Base-by-base conservation (phyloP, 2,888 invertebrate genomes). In the Oscheius sp. region DNA sequence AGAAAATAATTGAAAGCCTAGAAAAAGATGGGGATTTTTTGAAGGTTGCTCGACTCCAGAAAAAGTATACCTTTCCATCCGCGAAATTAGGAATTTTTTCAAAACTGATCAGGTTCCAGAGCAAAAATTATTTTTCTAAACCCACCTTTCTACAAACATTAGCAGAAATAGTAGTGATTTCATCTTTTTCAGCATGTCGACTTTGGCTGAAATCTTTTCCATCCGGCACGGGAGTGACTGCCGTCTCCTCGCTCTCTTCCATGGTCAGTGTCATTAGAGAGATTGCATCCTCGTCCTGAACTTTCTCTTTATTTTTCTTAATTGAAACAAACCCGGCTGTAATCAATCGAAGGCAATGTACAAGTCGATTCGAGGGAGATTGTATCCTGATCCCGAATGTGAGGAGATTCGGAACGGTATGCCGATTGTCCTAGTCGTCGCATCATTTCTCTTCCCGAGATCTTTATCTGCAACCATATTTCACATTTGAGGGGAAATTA, bases 351-450 rank as follows among this genome's bases (percentile, higher is more conserved):
- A 7, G 66, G 66, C 2, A 66, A 52, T n/a, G 52, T 52, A 52
- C 66, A 66, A n/a, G 66, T 66, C 12, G 66, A 66, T 27, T 66
- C 66, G 7, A 66, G 21, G 27, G 61, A 71, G 41, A 71, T 71
- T 12, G 61, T 55, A 27, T 71, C 71, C 35, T 29, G 27, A 35
- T 43, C n/a, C 5, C 21, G 21, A 16, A 55, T 6, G 9, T 49
- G 71, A 43, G 72, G 72, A 23, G 64, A 66, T 41, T 72, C 72
- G 52, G 23, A 46, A 21, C 72, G 72, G 56, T 72, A 72, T 18
- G 59, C 66, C 25, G 49, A 59, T 43, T 72, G 72, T 43, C 72
- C 72, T 16, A 72, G 72, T 35, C 72, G 41, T 13, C 72, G 72
- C 64, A 64, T 59, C 72, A 72, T 72, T 6, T 66, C 64, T n/a